Evolutionary conservation across 2,113 vertebrate genomes (phyloP).

Genomic region (Trematomus loennbergii): DNA sequence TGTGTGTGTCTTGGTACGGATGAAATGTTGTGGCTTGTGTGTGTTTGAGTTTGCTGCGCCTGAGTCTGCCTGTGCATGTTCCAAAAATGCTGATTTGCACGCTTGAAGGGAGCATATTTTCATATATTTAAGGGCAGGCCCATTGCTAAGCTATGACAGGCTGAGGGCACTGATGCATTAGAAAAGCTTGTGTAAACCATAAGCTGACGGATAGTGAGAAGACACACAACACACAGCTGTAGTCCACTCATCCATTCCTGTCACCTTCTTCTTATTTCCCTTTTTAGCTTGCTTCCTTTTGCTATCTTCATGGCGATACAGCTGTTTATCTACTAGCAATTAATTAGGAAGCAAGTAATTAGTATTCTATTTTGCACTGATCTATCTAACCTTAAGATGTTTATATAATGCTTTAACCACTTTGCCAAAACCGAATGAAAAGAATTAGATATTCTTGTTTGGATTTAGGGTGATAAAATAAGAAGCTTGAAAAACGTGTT

Average conservation of each 20-base stretch:
- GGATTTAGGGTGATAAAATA: too few species aligned
- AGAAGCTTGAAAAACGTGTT: too few species aligned
- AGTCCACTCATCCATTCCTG: slow-evolving; percentile 26
- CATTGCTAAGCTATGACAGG: slow-evolving; percentile 61
- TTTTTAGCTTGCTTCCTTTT: background rate
- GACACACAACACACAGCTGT: slow-evolving; percentile 41
- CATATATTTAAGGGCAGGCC: slow-evolving; percentile 73
- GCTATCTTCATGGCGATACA: background rate
- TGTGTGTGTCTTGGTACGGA: slow-evolving; percentile 7
- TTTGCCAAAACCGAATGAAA: too few species aligned
- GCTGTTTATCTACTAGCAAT: background rate
- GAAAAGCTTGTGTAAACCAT: slow-evolving; percentile 71
- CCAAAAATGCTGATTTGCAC: slow-evolving; percentile 71
- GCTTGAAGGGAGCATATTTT: slow-evolving; percentile 71
- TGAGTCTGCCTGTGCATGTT: slow-evolving; percentile 39
- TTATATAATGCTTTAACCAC: too few species aligned
- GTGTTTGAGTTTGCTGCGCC: slow-evolving; percentile 3
- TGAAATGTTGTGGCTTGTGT: too few species aligned
- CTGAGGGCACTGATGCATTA: slow-evolving; percentile 70
- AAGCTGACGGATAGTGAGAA: slow-evolving; percentile 69
- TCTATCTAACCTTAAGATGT: too few species aligned
- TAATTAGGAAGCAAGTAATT: too few species aligned
- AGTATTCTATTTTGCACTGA: too few species aligned
- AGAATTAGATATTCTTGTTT: too few species aligned
- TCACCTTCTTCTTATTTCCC: background rate